phyloP scores from a whole-genome alignment of 2,888 invertebrate species.

The Eurytoma californica region DNA sequence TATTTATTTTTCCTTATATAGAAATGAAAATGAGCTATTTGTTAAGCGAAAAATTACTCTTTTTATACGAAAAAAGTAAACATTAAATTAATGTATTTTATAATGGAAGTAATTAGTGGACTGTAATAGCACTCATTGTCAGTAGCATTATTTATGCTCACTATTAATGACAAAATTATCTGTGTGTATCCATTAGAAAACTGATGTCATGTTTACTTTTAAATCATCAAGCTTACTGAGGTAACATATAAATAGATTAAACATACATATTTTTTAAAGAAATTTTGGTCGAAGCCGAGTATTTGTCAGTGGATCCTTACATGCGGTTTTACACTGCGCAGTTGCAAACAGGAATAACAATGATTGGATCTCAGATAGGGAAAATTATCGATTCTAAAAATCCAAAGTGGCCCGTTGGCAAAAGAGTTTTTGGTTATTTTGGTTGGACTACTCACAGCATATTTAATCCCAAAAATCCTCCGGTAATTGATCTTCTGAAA shows the following conservation, averaged over 20 bases:
- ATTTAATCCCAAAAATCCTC: constrained; percentile 64
- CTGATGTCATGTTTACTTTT: too few relatives aligned
- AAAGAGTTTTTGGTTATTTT: constrained; percentile 79
- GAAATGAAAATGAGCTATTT: too few relatives aligned
- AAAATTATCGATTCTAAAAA: constrained; percentile 83
- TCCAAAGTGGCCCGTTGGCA: constrained; percentile 80
- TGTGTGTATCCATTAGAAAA: too few relatives aligned
- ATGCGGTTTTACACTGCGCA: constrained; percentile 80
- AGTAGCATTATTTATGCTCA: too few relatives aligned
- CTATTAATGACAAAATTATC: too few relatives aligned
- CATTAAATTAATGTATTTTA: too few relatives aligned
- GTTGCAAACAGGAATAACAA: constrained; percentile 78
- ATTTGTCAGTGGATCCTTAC: constrained; percentile 85
- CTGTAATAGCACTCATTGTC: too few relatives aligned
- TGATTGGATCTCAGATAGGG: constrained; percentile 84
- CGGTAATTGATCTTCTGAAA: fast-evolving
- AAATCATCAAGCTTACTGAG: too few relatives aligned
- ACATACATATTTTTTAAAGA: constrained; percentile 75
- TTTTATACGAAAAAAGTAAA: too few relatives aligned
- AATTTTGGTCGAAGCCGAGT: constrained; percentile 82
- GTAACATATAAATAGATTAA: neutral
- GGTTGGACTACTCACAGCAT: constrained; percentile 84
- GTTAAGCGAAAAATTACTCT: too few relatives aligned
- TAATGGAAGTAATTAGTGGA: too few relatives aligned
- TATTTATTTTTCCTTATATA: too few relatives aligned